Percentiles rank a stretch among this genome's conserved stretches.
Conservation (phyloP, 2,797 vertebrate species). For the Mormyrus hasselquistii region DNA sequence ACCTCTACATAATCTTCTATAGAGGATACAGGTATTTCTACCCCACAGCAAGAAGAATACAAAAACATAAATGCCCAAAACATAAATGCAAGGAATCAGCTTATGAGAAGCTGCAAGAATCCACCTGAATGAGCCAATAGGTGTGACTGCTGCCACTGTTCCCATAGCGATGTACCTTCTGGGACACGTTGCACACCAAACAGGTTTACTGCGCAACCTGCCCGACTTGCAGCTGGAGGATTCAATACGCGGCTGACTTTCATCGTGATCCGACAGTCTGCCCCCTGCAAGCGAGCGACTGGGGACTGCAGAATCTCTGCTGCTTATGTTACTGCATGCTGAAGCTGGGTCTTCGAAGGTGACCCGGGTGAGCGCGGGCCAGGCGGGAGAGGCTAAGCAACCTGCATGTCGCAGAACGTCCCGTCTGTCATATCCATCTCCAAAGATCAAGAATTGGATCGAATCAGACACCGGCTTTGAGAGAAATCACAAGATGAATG, state of each 20-base stretch:
- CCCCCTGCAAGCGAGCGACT: neutral
- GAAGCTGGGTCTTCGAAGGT: neutral
- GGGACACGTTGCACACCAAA: neutral
- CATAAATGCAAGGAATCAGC: neutral
- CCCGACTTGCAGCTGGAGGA: neutral
- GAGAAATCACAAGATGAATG: neutral
- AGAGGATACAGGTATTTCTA: neutral
- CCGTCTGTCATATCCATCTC: neutral
- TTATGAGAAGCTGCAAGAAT: neutral
- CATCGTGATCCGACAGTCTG: neutral
- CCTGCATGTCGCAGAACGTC: neutral
- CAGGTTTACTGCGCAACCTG: neutral
- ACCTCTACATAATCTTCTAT: neutral
- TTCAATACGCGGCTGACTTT: neutral
- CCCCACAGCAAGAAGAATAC: neutral
- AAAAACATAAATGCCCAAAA: neutral
- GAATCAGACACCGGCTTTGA: neutral
- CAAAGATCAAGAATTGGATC: neutral
- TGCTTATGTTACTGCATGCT: neutral
- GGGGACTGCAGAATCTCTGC: neutral
- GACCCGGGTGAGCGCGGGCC: neutral
- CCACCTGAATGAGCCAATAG: neutral
- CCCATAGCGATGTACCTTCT: neutral
- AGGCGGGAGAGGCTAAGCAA: neutral
- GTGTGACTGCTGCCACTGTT: neutral